Evolutionary conservation across 2,888 invertebrate genomes (phyloP).

Genomic region (Melanotus villosus): DNA sequence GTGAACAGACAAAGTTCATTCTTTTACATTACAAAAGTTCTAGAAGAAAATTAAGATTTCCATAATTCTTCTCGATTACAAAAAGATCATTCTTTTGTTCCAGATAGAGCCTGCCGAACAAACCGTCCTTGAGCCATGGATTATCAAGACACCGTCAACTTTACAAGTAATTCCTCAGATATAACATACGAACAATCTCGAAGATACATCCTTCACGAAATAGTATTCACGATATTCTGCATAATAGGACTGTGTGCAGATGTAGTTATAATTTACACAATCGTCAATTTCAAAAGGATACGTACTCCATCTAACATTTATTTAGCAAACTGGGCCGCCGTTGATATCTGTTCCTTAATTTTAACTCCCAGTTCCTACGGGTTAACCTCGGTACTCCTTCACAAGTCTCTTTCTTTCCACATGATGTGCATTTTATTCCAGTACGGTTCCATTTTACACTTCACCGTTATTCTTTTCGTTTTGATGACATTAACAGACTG

Average conservation of each 20-base stretch:
- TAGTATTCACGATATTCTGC: conserved; percentile 1
- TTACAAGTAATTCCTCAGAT: too few relatives aligned
- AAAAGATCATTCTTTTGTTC: too few relatives aligned
- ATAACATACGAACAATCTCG: too few relatives aligned
- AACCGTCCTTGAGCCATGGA: too few relatives aligned
- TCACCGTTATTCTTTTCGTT: not conserved
- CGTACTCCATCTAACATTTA: not conserved
- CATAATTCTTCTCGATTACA: too few relatives aligned
- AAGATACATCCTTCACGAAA: not conserved
- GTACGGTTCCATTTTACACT: not conserved
- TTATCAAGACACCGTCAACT: too few relatives aligned
- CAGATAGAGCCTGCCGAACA: too few relatives aligned
- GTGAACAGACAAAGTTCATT: too few relatives aligned
- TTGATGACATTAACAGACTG: conserved; percentile 15
- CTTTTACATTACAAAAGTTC: too few relatives aligned
- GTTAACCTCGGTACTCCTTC: conserved; percentile 3
- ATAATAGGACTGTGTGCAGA: conserved; percentile 7
- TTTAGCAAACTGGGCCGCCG: conserved; percentile 31
- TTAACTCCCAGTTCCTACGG: conserved; percentile 27
- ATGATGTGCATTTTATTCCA: conserved; percentile 15
- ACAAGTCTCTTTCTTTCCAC: not conserved
- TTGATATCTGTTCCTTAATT: conserved; percentile 11
- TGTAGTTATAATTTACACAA: not conserved
- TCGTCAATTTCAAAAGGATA: not conserved
- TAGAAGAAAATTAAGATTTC: too few relatives aligned